These are phyloP conservation scores for Nycticebus coucang DNA, from an alignment of 2,113 vertebrate species.

Conservation along the genomic window DNA sequence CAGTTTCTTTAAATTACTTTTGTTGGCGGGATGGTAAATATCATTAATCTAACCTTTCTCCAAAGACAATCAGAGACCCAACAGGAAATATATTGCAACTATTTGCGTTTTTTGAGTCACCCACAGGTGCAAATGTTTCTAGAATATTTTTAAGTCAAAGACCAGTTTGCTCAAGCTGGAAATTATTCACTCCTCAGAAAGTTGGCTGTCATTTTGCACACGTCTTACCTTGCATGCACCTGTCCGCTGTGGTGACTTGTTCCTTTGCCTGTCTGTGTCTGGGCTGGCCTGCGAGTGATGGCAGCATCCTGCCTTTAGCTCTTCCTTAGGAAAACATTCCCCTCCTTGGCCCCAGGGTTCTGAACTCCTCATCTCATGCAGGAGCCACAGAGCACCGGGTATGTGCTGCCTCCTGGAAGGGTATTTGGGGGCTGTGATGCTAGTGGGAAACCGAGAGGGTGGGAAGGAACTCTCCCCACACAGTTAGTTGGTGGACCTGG, in stretches of 20 bases:
- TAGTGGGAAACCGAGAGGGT: not conserved
- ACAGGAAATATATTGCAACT: too few species aligned
- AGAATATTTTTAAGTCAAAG: not conserved
- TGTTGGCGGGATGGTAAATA: not conserved
- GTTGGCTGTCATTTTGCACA: too few species aligned
- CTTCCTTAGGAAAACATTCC: not conserved
- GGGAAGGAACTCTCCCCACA: not conserved
- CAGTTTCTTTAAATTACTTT: not conserved
- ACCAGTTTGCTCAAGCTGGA: not conserved
- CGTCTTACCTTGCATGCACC: not conserved
- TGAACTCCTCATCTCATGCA: too few species aligned
- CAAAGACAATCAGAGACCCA: too few species aligned
- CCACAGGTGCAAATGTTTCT: not conserved
- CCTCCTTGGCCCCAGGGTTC: too few species aligned
- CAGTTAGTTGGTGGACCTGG: too few species aligned
- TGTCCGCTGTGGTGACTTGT: not conserved
- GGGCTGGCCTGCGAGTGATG: too few species aligned
- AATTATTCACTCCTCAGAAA: not conserved
- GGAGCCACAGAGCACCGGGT: too few species aligned
- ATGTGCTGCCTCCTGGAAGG: not conserved
- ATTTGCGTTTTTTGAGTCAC: not conserved
- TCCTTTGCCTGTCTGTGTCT: too few species aligned
- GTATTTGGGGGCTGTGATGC: not conserved
- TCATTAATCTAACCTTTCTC: not conserved
- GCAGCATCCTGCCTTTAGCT: not conserved